Evolutionary conservation across 2,113 vertebrate genomes (phyloP).

Genomic region (Urocitellus parryii): DNA sequence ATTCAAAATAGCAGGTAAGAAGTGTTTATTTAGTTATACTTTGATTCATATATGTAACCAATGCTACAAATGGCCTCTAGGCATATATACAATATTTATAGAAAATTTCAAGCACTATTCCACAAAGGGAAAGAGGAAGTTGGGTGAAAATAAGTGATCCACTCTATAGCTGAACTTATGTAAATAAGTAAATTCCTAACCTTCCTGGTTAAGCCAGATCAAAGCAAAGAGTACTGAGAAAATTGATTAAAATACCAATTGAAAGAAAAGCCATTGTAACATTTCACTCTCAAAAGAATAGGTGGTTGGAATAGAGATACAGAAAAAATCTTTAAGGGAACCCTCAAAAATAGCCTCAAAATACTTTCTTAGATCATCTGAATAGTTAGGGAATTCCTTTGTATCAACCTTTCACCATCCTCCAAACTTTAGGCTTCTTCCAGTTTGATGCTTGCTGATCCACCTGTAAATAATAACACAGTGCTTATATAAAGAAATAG

Average conservation of each 20-base stretch:
- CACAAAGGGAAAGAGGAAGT: neutral
- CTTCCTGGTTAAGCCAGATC: neutral
- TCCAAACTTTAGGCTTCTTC: neutral
- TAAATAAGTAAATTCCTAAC: constrained; percentile 10
- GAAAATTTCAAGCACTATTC: constrained; percentile 46
- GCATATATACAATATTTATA: constrained; percentile 45
- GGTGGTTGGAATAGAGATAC: neutral
- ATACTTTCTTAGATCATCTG: neutral
- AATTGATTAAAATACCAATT: constrained; percentile 22
- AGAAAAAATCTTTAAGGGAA: neutral
- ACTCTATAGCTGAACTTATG: neutral
- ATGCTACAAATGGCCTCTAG: constrained; percentile 48
- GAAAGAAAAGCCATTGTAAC: constrained; percentile 25
- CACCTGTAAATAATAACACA: neutral
- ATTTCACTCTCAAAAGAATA: neutral
- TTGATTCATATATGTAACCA: constrained; percentile 59
- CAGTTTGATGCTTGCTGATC: neutral
- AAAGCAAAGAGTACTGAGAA: constrained; percentile 31
- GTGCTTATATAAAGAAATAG: neutral
- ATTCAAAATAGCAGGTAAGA: constrained; percentile 36
- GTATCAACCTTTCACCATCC: neutral
- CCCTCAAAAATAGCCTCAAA: neutral
- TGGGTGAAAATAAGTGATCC: neutral
- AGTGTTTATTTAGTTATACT: constrained; percentile 31
- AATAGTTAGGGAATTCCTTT: neutral